Conservation (phyloP, 2,113 vertebrate genomes). For the Asarcornis scutulata region DNA sequence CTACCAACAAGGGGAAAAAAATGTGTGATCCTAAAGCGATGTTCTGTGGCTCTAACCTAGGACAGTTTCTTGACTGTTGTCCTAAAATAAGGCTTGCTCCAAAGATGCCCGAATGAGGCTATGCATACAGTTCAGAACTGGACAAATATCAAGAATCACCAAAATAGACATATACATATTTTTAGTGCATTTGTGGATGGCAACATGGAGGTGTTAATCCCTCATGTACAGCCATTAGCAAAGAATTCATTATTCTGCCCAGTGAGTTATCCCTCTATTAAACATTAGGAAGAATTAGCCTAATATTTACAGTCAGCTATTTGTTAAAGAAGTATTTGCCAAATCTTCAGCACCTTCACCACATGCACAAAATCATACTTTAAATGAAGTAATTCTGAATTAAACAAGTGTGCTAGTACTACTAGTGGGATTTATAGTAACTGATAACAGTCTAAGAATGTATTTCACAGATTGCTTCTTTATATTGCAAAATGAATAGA, state of each 20-base stretch:
- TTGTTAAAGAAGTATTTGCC: slow-evolving; percentile 67
- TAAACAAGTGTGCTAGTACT: slow-evolving; percentile 62
- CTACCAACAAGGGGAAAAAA: rapidly evolving
- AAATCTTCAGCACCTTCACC: slow-evolving; percentile 60
- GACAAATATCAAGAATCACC: neutral
- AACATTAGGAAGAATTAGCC: slow-evolving; percentile 48
- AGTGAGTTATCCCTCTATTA: slow-evolving; percentile 67
- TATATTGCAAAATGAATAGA: slow-evolving; percentile 75
- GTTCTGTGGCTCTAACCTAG: neutral
- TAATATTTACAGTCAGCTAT: slow-evolving; percentile 69
- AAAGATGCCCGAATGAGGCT: neutral
- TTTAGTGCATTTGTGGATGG: neutral
- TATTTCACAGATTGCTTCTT: slow-evolving; percentile 73
- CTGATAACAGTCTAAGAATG: slow-evolving; percentile 58
- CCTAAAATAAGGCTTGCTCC: neutral
- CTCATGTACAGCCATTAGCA: neutral
- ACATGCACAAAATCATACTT: slow-evolving; percentile 52
- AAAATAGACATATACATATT: neutral
- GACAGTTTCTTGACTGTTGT: neutral
- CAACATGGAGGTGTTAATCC: slow-evolving; percentile 41
- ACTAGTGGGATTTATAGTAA: slow-evolving; percentile 64
- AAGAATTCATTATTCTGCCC: slow-evolving; percentile 62
- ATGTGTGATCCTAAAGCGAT: too few species aligned
- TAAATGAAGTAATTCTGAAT: slow-evolving; percentile 73
- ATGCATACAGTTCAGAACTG: neutral